Evolutionary conservation across 2,888 invertebrate genomes (phyloP).

Genomic region (Andrena trimmerana): DNA sequence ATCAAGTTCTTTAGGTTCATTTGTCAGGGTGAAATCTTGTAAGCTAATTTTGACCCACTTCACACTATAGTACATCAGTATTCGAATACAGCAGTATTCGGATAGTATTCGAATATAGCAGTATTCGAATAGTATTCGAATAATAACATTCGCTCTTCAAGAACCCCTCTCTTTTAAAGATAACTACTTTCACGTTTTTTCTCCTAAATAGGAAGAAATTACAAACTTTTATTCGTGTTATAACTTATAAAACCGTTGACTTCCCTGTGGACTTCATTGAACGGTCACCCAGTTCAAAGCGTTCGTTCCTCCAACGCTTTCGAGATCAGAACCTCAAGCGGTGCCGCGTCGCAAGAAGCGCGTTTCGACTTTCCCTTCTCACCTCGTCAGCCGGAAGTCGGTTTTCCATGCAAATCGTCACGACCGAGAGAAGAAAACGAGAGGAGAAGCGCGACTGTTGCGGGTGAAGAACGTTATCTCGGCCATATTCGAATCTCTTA

Average conservation of each 20-base stretch:
- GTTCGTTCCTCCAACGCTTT: too few relatives aligned
- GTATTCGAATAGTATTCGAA: too few relatives aligned
- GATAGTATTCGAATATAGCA: too few relatives aligned
- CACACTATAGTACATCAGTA: too few relatives aligned
- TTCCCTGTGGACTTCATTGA: background rate
- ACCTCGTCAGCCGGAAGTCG: background rate
- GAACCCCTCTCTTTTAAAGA: background rate
- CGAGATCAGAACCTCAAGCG: background rate
- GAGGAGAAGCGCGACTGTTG: constrained; percentile 52
- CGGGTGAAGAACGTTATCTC: constrained; percentile 69
- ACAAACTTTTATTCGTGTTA: too few relatives aligned
- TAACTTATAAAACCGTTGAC: background rate
- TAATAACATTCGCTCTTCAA: background rate
- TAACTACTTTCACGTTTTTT: background rate
- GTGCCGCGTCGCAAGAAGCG: background rate
- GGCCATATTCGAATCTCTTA: constrained; percentile 73
- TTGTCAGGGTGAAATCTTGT: too few relatives aligned
- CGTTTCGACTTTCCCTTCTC: background rate
- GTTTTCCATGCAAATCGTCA: constrained; percentile 50
- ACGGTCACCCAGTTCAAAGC: background rate
- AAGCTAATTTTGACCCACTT: too few relatives aligned
- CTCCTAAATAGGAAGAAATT: too few relatives aligned
- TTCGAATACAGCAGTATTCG: too few relatives aligned
- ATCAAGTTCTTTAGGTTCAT: too few relatives aligned
- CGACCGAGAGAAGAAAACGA: constrained; percentile 38